Base-by-base conservation (phyloP, 64 coral and sea anemone species). In the Trachythela sp. region DNA sequence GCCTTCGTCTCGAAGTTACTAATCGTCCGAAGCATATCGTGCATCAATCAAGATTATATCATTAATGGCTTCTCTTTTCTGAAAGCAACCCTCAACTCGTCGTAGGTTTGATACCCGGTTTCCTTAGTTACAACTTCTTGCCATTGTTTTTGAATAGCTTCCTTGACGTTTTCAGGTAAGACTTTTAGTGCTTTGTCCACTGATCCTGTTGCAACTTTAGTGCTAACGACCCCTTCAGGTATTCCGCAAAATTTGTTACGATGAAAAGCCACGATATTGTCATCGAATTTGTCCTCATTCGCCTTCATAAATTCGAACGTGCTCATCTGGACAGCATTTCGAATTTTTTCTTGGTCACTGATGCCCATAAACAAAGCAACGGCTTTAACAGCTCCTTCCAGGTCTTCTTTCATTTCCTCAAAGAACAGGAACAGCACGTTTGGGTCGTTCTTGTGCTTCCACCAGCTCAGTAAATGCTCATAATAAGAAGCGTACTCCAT, bases 371-470 rank as follows among this genome's bases (percentile, higher is more conserved):
- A 68, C 30, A 31, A 68, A n/a, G 59, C 59, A 31, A 68, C 18
- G 59, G 59, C 59, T 22, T 31, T 22, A 14, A 68, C 59, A 31
- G 59, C 59, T n/a, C 6, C 15, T 68, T 68, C 59, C 59, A 68
- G 59, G 59, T 68, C 59, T 68, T 22, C 59, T 68, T n/a, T 68
- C 59, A 68, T 68, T 68, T 68, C 59, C 30, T 68, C 59, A 45
- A 6, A 45, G 42, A 45, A 45, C 11, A 45, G 11, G 42, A 45
- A 45, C 42, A 45, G 42, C 42, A 68, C 59, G 30, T 68, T 68
- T 22, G 59, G 30, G 59, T 68, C 59, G 30, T 68, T 68, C 7
- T 14, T 22, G 30, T 68, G 59, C 30, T 68, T 68, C 59, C 59
- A 68, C 59, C 59, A 68, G 15, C 59, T 68, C 7, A 68, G 2